Percentiles rank a stretch among this genome's conserved stretches.
Conservation (phyloP, 2,888 invertebrate genomes). For the Macrophya alboannulata region DNA sequence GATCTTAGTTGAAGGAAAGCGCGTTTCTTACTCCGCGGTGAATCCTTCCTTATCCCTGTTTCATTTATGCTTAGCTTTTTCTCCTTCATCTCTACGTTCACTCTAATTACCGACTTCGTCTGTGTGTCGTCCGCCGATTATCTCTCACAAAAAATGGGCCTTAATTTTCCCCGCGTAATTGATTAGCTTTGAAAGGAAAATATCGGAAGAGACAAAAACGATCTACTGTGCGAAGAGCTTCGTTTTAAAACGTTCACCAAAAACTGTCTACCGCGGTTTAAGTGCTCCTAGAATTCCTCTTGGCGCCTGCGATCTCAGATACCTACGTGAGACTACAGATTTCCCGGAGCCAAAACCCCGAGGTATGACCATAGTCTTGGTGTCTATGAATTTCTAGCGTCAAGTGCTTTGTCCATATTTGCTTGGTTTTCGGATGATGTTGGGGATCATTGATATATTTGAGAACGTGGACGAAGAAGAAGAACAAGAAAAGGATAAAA, state of each 20-base stretch:
- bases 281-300: constrained; percentile 28
- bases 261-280: constrained; percentile 34
- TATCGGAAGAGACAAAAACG: background rate
- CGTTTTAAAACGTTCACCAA: constrained; percentile 11
- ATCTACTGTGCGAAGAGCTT: background rate
- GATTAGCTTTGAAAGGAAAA: background rate
- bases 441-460: constrained; percentile 71
- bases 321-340: background rate
- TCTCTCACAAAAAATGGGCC: too few species aligned
- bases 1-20: background rate
- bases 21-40: constrained; percentile 20
- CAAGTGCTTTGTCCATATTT: constrained; percentile 74
- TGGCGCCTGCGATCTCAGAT: background rate
- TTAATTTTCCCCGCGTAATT: too few species aligned
- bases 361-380: background rate
- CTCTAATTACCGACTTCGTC: background rate
- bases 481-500: constrained; percentile 34
- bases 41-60: constrained; percentile 23
- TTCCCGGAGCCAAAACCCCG: background rate
- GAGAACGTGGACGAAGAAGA: constrained; percentile 61
- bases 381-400: constrained; percentile 53
- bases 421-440: constrained; percentile 64
- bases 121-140: too few species aligned
- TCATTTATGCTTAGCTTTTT: background rate
- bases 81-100: background rate